phyloP scores from a whole-genome alignment of 2,797 vertebrate species.

The Macroramphosus scolopax region DNA sequence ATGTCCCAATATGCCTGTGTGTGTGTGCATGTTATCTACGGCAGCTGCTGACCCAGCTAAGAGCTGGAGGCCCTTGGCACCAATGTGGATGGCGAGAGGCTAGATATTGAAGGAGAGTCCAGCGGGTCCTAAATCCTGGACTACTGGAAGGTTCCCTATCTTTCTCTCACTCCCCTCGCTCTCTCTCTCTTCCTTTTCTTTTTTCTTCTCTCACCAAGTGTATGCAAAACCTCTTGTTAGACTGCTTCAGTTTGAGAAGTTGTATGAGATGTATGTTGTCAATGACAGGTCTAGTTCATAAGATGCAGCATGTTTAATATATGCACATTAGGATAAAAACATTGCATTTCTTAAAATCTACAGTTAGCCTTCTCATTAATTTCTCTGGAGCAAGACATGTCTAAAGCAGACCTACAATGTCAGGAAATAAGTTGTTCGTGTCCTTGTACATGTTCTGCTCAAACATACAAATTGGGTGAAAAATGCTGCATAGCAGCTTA shows the following conservation, averaged over 20 bases:
- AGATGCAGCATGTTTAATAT: conserved; percentile 29
- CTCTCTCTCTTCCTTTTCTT: conserved; percentile 47
- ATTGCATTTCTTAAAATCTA: not conserved
- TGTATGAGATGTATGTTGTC: conserved; percentile 47
- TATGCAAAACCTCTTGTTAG: conserved; percentile 62
- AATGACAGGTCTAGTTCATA: conserved; percentile 20
- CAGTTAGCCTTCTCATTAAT: not conserved
- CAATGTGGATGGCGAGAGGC: conserved; percentile 93
- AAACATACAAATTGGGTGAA: no score
- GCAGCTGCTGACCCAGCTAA: conserved; percentile 96
- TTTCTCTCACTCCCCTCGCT: conserved; percentile 81
- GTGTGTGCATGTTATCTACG: conserved; percentile 97
- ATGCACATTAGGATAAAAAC: not conserved
- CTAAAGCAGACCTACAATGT: no score
- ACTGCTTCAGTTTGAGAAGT: conserved; percentile 49
- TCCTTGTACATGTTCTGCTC: no score
- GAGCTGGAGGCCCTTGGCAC: conserved; percentile 94
- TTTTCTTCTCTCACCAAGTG: conserved; percentile 67
- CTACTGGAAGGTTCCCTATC: conserved; percentile 96
- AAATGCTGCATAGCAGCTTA: no score
- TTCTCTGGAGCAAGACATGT: no score
- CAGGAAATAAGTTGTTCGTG: no score
- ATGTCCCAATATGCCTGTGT: conserved; percentile 93
- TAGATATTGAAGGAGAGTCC: conserved; percentile 96
- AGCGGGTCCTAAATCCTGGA: conserved; percentile 96